These are phyloP conservation scores for Chrysolina oricalcia DNA, from an alignment of 2,888 invertebrate species.

Conservation along the genomic window DNA sequence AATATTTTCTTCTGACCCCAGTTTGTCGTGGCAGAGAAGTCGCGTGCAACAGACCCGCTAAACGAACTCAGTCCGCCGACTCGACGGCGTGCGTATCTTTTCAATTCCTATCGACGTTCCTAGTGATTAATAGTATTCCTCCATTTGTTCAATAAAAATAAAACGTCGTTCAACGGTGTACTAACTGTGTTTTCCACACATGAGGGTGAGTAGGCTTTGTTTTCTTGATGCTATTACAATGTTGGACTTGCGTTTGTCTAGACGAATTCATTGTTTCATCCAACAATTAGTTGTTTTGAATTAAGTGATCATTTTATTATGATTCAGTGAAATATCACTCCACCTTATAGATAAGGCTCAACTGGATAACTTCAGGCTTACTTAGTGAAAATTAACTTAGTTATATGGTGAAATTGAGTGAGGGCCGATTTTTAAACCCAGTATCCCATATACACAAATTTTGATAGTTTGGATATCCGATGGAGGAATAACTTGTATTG, in stretches of 20 bases:
- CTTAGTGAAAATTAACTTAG: too few relatives aligned
- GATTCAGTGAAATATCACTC: too few relatives aligned
- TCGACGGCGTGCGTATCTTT: conserved; percentile 19
- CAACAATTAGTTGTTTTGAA: neutral
- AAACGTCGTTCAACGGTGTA: neutral
- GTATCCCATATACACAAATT: too few relatives aligned
- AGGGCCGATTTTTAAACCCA: too few relatives aligned
- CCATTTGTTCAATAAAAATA: conserved; percentile 17
- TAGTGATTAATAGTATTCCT: conserved; percentile 18
- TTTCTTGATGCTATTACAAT: neutral
- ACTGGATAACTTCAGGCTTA: too few relatives aligned
- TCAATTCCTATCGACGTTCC: conserved; percentile 11
- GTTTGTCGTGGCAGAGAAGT: conserved; percentile 36
- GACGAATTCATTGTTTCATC: neutral
- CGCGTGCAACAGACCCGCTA: conserved; percentile 20
- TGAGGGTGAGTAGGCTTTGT: conserved; percentile 22
- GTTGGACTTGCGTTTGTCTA: neutral
- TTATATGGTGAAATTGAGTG: too few relatives aligned
- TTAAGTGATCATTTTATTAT: too few relatives aligned
- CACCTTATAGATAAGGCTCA: too few relatives aligned
- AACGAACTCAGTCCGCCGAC: conserved; percentile 7
- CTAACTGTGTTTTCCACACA: neutral
- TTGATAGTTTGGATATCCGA: too few relatives aligned
- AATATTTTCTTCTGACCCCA: conserved; percentile 36
- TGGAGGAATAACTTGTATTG: too few relatives aligned